Evolutionary conservation across 2,888 invertebrate species (phyloP).

Genomic region (Craniophora ligustri): DNA sequence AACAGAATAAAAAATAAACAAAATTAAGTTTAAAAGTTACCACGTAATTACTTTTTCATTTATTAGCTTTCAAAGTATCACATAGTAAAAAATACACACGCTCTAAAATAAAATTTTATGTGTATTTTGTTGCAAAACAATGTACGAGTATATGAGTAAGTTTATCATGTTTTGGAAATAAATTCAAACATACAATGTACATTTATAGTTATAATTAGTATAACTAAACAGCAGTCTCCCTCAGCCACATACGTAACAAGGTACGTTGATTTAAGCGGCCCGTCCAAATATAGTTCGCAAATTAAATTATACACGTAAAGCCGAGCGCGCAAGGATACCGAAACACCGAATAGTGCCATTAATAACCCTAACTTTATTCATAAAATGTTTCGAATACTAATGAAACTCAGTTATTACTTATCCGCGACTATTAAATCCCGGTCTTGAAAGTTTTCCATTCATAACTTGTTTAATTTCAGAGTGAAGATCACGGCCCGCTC

Average conservation of each 20-base stretch:
- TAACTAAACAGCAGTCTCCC: conserved; percentile 2
- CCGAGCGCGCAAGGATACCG: conserved; percentile 40
- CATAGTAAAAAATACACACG: too few species aligned
- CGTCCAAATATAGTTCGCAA: conserved; percentile 40
- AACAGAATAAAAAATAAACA: too few species aligned
- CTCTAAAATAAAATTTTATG: too few species aligned
- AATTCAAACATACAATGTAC: background rate
- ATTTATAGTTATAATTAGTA: conserved; percentile 11
- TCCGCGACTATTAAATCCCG: conserved; percentile 68
- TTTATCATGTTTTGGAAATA: background rate
- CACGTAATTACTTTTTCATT: too few species aligned
- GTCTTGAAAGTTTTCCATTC: conserved; percentile 67
- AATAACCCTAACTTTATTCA: conserved; percentile 59
- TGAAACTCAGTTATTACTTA: conserved; percentile 65
- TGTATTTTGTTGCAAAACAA: conserved; percentile 5
- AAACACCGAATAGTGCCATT: conserved; percentile 57
- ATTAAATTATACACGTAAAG: conserved; percentile 52
- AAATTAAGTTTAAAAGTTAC: too few species aligned
- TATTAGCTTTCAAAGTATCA: too few species aligned
- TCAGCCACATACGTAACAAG: conserved; percentile 19
- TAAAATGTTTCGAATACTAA: conserved; percentile 63
- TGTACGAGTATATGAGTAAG: conserved; percentile 6
- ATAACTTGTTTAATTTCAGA: conserved; percentile 77
- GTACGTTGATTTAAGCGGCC: conserved; percentile 36
- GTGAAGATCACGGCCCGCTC: conserved; percentile 63